Evolutionary conservation across 37 sponge, comb jelly and placozoan genomes (phyloP), one percentile per base, ranked within the genome.

Genomic region (Theonella swinhoei): DNA sequence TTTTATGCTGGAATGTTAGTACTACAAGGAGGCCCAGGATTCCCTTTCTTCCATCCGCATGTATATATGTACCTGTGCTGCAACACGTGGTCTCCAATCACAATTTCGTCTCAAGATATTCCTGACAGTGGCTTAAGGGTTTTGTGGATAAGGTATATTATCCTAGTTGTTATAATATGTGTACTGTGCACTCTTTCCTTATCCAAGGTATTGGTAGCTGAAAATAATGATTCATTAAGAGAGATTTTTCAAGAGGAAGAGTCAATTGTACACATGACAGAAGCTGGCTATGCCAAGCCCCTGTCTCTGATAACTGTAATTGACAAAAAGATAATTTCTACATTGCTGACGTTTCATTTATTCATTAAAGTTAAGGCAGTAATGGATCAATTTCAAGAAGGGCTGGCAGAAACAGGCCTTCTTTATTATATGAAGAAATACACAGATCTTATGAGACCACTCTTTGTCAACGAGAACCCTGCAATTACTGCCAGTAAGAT

Each of bases 381-480:
- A 23, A 70, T 70, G 71, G 71, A 70, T 36, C 71, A 70, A 17
- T 70, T 70, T 70, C 36, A 23, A 32, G 71, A 70, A 36, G 71
- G 71, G 23, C 34, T 70, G 33, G 7, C 28, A 33, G 36, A 24
- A 4, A 3, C 4, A 2, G 71, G 71, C 33, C 7, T 70, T 32
- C 71, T 31, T 33, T 4, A 28, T 23, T 26, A 34, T 23, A 5
- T 70, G 23, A 34, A 3, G 71, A 28, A 70, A 33, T 32, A 70
- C 36, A 5, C 71, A 4, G 30, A 28, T 23, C 71, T 33, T 33
- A 24, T 70, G 30, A 32, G 36, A 2, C 34, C 7, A 23, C 34
- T 70, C 22, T 70, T 70, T 70, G 71, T 70, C 35, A 23, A 31
- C 36, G 34, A 17, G 23, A 3, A 8, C 22, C 71, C 35, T 33